A percentile compares a stretch with the other conserved stretches of the same genome.
These are phyloP conservation scores for Hylaeus volcanicus DNA, from an alignment of 1,140 invertebrate species.

Conservation along the genomic window DNA sequence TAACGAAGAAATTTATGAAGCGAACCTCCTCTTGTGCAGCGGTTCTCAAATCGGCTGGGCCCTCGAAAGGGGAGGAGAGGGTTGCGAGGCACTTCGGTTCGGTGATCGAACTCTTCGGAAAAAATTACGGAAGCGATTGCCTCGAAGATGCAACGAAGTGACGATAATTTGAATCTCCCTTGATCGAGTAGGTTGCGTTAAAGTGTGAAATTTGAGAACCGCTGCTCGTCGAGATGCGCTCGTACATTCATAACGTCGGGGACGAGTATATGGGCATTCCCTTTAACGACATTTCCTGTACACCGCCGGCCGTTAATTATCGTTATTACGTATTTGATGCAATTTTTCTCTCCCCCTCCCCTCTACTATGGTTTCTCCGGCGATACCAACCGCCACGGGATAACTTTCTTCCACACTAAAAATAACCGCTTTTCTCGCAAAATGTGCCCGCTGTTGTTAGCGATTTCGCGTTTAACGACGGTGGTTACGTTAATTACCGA, in stretches of 20 bases:
- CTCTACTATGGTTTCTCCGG: not conserved
- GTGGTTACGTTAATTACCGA: conserved; percentile 9
- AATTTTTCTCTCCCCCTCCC: not conserved
- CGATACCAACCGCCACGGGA: not conserved
- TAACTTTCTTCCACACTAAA: conserved; percentile 17
- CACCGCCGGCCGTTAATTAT: conserved; percentile 36
- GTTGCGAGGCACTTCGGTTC: too few species aligned
- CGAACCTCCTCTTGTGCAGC: not conserved
- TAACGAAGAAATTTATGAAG: conserved; percentile 63
- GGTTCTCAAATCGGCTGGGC: too few species aligned
- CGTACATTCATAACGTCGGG: conserved; percentile 7
- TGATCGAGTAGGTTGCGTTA: too few species aligned
- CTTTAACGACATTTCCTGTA: conserved; percentile 41
- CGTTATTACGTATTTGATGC: conserved; percentile 38
- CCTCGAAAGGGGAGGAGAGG: too few species aligned
- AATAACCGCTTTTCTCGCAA: conserved; percentile 26
- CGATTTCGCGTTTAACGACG: conserved; percentile 11
- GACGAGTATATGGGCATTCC: conserved; percentile 16
- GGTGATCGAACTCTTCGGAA: too few species aligned
- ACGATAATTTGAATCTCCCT: too few species aligned
- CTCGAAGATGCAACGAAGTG: too few species aligned
- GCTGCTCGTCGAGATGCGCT: not conserved
- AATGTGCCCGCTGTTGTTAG: conserved; percentile 8
- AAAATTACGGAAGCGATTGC: too few species aligned
- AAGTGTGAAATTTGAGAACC: too few species aligned